Conservation (phyloP, 1,140 invertebrate species). For the Procambarus virginalis region DNA sequence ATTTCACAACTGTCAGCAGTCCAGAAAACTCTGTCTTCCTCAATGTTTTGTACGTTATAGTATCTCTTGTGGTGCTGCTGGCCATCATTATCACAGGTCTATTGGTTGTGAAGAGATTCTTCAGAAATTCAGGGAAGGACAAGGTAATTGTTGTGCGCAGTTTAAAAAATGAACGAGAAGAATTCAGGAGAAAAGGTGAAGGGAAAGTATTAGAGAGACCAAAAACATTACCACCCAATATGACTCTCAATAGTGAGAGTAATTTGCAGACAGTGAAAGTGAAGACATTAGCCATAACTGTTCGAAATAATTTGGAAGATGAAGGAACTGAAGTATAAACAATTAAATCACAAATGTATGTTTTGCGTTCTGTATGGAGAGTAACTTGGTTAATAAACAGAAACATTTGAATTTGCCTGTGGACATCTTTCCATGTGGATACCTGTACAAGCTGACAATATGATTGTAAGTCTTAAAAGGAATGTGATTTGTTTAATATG, state of each 20-base stretch:
- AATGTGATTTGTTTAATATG: not conserved
- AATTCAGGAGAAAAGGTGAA: conserved; percentile 63
- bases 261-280: conserved; percentile 69
- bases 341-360: not conserved
- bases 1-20: not conserved
- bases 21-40: conserved; percentile 35
- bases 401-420: not conserved
- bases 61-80: conserved; percentile 54
- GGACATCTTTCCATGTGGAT: not conserved
- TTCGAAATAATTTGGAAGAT: conserved; percentile 70
- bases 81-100: conserved; percentile 57
- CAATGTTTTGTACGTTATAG: conserved; percentile 61
- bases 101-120: conserved; percentile 53
- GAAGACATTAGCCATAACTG: conserved; percentile 69
- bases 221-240: conserved; percentile 55
- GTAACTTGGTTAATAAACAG: not conserved
- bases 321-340: conserved; percentile 70
- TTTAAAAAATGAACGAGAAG: conserved; percentile 68
- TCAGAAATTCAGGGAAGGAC: conserved; percentile 62
- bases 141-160: conserved; percentile 69
- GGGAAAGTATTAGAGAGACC: conserved; percentile 49
- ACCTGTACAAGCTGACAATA: not conserved
- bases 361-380: not conserved
- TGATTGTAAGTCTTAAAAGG: not conserved
- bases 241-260: conserved; percentile 70